Evolutionary conservation across 2,888 invertebrate species (phyloP), one percentile per base, ranked within the genome.

Genomic region (Drosophila vallismaia): DNA sequence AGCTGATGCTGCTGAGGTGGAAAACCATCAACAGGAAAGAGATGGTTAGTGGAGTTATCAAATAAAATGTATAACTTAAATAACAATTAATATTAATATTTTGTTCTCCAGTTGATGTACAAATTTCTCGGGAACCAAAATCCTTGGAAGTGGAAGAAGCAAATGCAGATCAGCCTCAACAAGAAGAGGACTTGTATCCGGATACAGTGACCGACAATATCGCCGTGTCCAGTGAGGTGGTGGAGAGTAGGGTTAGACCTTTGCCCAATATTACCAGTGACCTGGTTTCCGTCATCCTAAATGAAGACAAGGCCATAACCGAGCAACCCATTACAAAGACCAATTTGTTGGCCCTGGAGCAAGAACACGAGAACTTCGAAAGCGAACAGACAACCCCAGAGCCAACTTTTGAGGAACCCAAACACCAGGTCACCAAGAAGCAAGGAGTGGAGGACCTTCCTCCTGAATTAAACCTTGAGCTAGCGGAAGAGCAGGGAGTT

Each of bases 381-480:
- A 50, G 24, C 10, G 56, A 53, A 2, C 48, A 48, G 14, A 70
- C 67, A 12, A 73, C 77, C 8, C 58, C 71, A 0, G 36, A 44
- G 12, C 62, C 88, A 36, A 42, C 10, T n/a, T 59, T 54, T 2
- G 86, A 86, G 42, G 53, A 63, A n/a, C 45, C 71, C 38, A 78
- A 88, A 40, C 84, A 84, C 46, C 84, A 84, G 19, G 86, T 84
- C 38, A 86, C 86, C 29, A 84, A 88, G 28, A 84, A 84, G 19
- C 84, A 86, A 33, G 84, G 84, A 2, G 84, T 84, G 0, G 84
- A 80, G 9, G 69, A 79, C n/a, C 45, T 76, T 4, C 50, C 73
- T 12, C 71, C 81, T n/a, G 75, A 73, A 6, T 24, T 51, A 19
- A 3, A 67, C 0, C 59, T 51, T 9, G 63, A 49, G 24, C 44